A percentile compares a stretch with the other conserved stretches of the same genome.
phyloP scores from a whole-genome alignment of 2,113 vertebrate species.

The Phaethornis superciliosus region DNA sequence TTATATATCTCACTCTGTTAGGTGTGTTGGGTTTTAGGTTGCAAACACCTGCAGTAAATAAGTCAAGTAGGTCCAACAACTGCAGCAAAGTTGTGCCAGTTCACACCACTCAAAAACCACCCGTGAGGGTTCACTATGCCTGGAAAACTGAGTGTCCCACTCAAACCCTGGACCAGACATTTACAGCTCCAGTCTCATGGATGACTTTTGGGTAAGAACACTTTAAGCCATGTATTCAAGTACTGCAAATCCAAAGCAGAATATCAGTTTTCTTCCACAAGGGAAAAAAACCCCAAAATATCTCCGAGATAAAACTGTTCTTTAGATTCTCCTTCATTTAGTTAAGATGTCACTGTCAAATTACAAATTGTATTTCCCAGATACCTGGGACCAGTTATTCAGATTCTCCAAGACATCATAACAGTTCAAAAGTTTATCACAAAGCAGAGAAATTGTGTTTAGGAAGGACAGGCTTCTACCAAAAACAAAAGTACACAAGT shows the following conservation, averaged over 20 bases:
- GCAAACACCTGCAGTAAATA: background rate
- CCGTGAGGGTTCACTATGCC: background rate
- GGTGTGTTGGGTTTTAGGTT: background rate
- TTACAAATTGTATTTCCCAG: background rate
- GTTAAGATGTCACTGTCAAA: background rate
- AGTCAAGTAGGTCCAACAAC: accelerated
- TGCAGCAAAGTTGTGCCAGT: background rate
- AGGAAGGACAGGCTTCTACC: background rate
- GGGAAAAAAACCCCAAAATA: background rate
- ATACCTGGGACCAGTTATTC: background rate
- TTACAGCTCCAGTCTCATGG: background rate
- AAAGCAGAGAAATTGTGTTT: background rate
- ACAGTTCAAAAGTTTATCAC: background rate
- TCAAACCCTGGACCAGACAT: background rate
- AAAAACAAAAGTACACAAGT: background rate
- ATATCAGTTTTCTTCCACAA: background rate
- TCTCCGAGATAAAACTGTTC: background rate
- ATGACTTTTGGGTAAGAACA: background rate
- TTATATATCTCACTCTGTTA: background rate
- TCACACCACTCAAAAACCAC: background rate
- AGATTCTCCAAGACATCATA: background rate
- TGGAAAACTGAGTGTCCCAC: background rate
- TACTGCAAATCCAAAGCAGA: background rate
- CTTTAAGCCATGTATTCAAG: background rate
- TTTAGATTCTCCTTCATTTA: background rate